Conservation (phyloP, 2,113 vertebrate genomes). For the Caranx melampygus region DNA sequence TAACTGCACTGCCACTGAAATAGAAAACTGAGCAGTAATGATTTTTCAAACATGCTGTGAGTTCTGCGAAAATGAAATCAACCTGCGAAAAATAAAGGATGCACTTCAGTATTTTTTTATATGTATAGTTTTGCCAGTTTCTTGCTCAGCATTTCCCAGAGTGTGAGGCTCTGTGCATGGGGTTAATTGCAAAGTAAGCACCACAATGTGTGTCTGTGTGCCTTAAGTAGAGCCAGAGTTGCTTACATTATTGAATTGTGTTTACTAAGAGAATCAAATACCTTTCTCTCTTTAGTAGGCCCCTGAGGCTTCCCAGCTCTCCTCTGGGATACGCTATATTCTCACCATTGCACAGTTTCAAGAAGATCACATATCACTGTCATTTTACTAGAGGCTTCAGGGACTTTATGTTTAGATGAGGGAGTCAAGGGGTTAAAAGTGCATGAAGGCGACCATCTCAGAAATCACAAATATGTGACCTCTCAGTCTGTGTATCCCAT, state of each 20-base stretch:
- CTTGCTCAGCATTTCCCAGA: constrained; percentile 31
- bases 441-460: constrained; percentile 40
- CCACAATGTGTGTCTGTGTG: constrained; percentile 1
- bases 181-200: constrained; percentile 48
- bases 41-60: constrained; percentile 52
- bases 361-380: constrained; percentile 49
- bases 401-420: constrained; percentile 58
- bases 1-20: constrained; percentile 56
- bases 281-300: constrained; percentile 28
- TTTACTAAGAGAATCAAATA: constrained; percentile 58
- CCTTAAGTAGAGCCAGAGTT: constrained; percentile 19
- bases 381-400: constrained; percentile 32
- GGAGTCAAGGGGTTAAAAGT: constrained; percentile 56
- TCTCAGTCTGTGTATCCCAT: constrained; percentile 47
- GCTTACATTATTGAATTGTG: constrained; percentile 61
- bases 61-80: constrained; percentile 53
- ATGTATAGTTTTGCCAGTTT: constrained; percentile 14
- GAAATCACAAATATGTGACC: constrained; percentile 72
- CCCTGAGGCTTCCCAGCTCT: constrained; percentile 35
- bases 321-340: constrained; percentile 58
- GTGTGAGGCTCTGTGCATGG: constrained; percentile 2
- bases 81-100: constrained; percentile 27
- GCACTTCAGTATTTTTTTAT: constrained; percentile 5
- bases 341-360: constrained; percentile 68
- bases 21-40: constrained; percentile 52